Evolutionary conservation across 2,113 vertebrate species (phyloP).

Genomic region (Pterocles gutturalis): DNA sequence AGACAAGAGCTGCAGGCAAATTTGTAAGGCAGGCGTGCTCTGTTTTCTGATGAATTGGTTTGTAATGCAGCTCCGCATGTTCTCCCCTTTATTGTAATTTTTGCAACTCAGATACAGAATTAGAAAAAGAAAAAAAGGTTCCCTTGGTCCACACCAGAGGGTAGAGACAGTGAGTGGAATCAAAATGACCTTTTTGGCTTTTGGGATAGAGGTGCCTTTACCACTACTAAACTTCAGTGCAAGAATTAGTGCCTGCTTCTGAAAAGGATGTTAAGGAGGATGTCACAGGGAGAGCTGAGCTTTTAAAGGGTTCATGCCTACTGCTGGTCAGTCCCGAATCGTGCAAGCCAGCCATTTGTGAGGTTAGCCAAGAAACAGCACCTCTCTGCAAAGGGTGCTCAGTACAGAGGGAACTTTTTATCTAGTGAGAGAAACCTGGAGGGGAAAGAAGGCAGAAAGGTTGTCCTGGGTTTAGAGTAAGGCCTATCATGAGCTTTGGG

Average conservation of each 20-base stretch:
- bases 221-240: background rate
- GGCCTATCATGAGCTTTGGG: background rate
- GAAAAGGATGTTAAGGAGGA: background rate
- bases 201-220: background rate
- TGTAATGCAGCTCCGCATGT: conserved; percentile 54
- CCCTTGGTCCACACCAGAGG: background rate
- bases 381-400: background rate
- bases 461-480: background rate
- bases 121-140: background rate
- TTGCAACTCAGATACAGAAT: background rate
- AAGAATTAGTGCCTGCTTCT: background rate
- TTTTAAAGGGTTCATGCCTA: background rate
- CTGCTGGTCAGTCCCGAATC: background rate
- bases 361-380: background rate
- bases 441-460: background rate
- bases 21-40: conserved; percentile 47
- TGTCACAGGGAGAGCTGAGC: background rate
- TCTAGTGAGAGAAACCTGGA: background rate
- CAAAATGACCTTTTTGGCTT: background rate
- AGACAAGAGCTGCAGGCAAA: conserved; percentile 63
- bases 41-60: conserved; percentile 58
- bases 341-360: background rate
- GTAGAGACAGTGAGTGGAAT: background rate
- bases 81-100: conserved; percentile 5
- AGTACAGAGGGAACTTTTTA: background rate